A percentile compares a stretch with the other conserved stretches of the same genome.
Evolutionary conservation across 1,140 invertebrate genomes (phyloP).

Genomic region (Drosophila leontia): DNA sequence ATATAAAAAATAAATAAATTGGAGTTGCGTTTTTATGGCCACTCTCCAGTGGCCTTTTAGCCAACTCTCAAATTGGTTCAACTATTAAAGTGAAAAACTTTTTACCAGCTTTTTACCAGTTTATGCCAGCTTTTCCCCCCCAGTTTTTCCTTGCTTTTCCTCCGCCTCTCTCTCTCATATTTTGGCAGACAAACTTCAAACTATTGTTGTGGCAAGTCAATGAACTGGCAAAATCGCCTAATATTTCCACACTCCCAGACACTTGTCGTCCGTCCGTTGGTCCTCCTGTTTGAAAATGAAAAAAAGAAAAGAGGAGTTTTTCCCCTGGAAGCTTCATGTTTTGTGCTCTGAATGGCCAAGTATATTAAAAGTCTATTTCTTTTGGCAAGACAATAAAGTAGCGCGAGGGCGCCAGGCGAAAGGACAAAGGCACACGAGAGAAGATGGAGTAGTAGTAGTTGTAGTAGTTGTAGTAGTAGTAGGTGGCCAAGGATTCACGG

Average conservation of each 20-base stretch:
- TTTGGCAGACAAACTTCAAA: slow-evolving; percentile 82
- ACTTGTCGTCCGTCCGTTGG: slow-evolving; percentile 13
- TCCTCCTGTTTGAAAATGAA: background rate
- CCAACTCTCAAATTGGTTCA: slow-evolving; percentile 38
- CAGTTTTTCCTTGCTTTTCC: background rate
- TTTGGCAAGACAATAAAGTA: slow-evolving; percentile 80
- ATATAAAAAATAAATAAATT: slow-evolving; percentile 17
- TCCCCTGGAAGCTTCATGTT: slow-evolving; percentile 39
- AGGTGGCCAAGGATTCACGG: slow-evolving; percentile 17
- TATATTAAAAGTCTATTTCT: slow-evolving; percentile 83
- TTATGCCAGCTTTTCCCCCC: no score
- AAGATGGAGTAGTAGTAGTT: slow-evolving; percentile 36
- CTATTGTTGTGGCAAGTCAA: slow-evolving; percentile 81
- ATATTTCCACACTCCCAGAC: slow-evolving; percentile 71
- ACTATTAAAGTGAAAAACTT: slow-evolving; percentile 47
- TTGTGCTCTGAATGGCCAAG: slow-evolving; percentile 62
- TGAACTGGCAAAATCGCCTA: slow-evolving; percentile 81
- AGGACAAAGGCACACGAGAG: slow-evolving; percentile 38
- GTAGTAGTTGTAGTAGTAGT: slow-evolving; percentile 14
- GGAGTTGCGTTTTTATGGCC: slow-evolving; percentile 30
- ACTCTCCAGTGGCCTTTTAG: slow-evolving; percentile 26
- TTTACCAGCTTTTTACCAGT: background rate
- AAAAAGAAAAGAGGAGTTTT: slow-evolving; percentile 26
- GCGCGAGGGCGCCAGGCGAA: slow-evolving; percentile 43
- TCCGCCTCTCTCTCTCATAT: slow-evolving; percentile 50